A percentile compares a stretch with the other conserved stretches of the same genome.
phyloP scores from a whole-genome alignment of 2,888 invertebrate genomes.

The Alsophila aescularia region DNA sequence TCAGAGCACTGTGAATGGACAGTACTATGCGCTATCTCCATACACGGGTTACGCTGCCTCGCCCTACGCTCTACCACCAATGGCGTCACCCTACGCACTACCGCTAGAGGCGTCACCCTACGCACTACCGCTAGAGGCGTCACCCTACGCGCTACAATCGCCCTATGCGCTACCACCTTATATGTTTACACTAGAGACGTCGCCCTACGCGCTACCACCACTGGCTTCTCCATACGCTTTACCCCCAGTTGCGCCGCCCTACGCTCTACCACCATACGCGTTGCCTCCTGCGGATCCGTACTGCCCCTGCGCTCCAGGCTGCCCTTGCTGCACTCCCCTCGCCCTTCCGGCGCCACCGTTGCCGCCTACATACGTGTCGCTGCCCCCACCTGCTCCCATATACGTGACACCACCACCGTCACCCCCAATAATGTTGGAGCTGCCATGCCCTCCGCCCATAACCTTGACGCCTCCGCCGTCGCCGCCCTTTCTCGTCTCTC shows the following conservation, averaged over 20 bases:
- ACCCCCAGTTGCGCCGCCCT: conserved; percentile 14
- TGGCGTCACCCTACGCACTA: conserved; percentile 6
- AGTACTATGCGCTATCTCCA: conserved; percentile 59
- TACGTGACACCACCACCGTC: conserved; percentile 56
- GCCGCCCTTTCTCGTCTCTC: conserved; percentile 56
- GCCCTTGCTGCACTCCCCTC: conserved; percentile 45
- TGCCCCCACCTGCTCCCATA: conserved; percentile 64
- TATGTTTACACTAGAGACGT: neutral
- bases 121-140: conserved; percentile 6
- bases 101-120: conserved; percentile 11
- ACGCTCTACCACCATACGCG: conserved; percentile 8
- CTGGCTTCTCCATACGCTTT: conserved; percentile 16
- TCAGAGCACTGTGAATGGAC: conserved; percentile 58
- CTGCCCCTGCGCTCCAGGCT: conserved; percentile 27
- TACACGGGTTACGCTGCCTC: conserved; percentile 32
- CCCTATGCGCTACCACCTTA: too few relatives aligned
- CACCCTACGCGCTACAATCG: conserved; percentile 8
- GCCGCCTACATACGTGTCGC: conserved; percentile 62
- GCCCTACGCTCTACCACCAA: conserved; percentile 16
- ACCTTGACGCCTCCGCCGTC: conserved; percentile 57
- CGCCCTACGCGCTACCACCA: conserved; percentile 9
- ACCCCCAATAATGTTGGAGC: conserved; percentile 59
- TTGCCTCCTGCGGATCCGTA: conserved; percentile 28
- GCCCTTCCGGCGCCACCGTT: conserved; percentile 50
- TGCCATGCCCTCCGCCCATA: conserved; percentile 63